phyloP scores from a whole-genome alignment of 2,113 vertebrate species.

The Egretta garzetta region DNA sequence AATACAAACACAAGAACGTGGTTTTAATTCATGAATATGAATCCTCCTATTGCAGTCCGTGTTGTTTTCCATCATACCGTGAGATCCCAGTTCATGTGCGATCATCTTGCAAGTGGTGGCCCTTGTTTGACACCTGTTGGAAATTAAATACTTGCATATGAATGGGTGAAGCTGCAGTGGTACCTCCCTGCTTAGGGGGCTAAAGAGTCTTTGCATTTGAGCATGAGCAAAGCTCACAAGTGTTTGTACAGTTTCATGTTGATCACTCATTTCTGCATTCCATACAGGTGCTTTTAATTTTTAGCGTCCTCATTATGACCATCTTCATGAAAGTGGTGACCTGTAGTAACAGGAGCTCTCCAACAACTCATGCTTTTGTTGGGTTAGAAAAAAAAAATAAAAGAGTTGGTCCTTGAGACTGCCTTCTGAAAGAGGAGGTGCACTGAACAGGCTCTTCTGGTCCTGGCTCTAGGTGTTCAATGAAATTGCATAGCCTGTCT shows the following conservation, averaged over 20 bases:
- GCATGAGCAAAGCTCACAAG: neutral
- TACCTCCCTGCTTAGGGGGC: neutral
- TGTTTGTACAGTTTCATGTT: neutral
- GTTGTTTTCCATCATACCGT: neutral
- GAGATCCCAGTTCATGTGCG: neutral
- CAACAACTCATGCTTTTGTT: neutral
- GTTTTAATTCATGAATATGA: neutral
- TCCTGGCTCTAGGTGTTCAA: neutral
- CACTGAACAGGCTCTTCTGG: conserved; percentile 70
- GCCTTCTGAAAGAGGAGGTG: neutral
- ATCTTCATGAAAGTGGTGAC: neutral
- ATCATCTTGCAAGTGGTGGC: neutral
- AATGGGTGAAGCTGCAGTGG: neutral
- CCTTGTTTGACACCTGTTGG: neutral
- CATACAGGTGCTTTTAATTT: neutral
- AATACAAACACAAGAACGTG: neutral
- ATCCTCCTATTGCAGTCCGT: neutral
- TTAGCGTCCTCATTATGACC: neutral
- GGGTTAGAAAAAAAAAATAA: neutral
- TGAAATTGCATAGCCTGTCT: neutral
- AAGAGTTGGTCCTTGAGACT: neutral
- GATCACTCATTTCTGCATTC: neutral
- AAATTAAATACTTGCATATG: neutral
- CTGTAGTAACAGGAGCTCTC: neutral
- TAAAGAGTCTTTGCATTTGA: neutral